Base-by-base conservation (phyloP, 2,113 vertebrate species). In the Callipepla squamata region DNA sequence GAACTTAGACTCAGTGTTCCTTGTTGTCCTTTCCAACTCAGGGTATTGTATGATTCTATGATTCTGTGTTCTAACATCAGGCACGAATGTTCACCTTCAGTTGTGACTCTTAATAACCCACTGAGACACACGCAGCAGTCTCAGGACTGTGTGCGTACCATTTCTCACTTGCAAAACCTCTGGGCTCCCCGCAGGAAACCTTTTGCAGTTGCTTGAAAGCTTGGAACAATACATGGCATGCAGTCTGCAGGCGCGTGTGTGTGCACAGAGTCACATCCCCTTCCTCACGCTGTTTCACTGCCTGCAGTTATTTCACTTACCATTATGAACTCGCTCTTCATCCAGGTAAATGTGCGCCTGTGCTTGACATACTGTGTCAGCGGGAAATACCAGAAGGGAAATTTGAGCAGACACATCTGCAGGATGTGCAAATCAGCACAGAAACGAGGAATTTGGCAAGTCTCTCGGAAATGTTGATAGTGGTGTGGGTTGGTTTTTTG, bases 381-480 rank as follows among this genome's bases (percentile, higher is more conserved):
- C 51, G 82, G 55, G 75, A 91, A 89, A 95, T 38, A 88, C 19
- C 42, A 86, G 85, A 77, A 87, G 90, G 88, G 80, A 96, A 93
- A 74, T 50, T 50, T 62, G 57, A 79, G 92, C 44, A 82, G 88
- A 93, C 92, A 95, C 97, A 96, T 73, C 85, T 87, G 92, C 97
- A 96, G 97, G 97, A 98, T 96, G 95, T 94, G 63, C 59, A 80
- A 72, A 90, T 83, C 91, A 51, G 70, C 6, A 28, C n/a, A 90
- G 92, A 95, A 94, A 83, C 1, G 26, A 90, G 92, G 47, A 66
- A 81, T 96, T 89, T 97, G 97, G 96, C 96, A 95, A 69, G 91
- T 53, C 20, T 13, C 6, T 94, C 76, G 96, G 97, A 97, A 98
- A 96, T 92, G 86, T 93, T 91, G 95, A 88, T 48, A 78, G 69